phyloP scores from a whole-genome alignment of 2,113 vertebrate genomes.

The Motacilla alba region DNA sequence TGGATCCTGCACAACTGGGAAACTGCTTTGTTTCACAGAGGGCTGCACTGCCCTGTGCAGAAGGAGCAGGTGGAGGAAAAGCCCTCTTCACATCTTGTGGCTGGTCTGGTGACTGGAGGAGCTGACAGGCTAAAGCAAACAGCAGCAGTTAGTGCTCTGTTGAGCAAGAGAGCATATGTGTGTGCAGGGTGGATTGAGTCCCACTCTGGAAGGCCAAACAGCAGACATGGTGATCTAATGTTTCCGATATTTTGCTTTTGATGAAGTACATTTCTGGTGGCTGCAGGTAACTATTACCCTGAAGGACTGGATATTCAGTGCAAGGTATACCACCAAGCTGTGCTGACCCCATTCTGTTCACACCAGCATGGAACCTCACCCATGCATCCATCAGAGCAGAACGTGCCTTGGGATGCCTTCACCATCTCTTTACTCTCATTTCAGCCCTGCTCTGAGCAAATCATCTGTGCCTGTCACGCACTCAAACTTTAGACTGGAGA shows the following conservation, averaged over 20 bases:
- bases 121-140: not conserved
- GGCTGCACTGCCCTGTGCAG: not conserved
- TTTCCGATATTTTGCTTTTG: not conserved
- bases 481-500: not conserved
- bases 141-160: not conserved
- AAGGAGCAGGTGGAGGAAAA: not conserved
- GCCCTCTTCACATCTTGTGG: not conserved
- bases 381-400: not conserved
- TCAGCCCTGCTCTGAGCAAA: not conserved
- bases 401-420: not conserved
- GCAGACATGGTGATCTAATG: not conserved
- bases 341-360: not conserved
- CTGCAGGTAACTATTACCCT: not conserved
- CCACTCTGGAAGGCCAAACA: not conserved
- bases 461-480: not conserved
- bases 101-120: not conserved
- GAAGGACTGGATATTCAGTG: not conserved
- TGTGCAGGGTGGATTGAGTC: not conserved
- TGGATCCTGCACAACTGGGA: not conserved
- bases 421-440: not conserved
- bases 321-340: not conserved
- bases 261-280: not conserved
- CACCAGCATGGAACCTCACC: not conserved
- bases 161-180: not conserved
- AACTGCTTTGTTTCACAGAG: not conserved